These are phyloP conservation scores for Eunapius fragilis DNA, from an alignment of 37 sponge, comb jelly and placozoan genomes.

Conservation along the genomic window DNA sequence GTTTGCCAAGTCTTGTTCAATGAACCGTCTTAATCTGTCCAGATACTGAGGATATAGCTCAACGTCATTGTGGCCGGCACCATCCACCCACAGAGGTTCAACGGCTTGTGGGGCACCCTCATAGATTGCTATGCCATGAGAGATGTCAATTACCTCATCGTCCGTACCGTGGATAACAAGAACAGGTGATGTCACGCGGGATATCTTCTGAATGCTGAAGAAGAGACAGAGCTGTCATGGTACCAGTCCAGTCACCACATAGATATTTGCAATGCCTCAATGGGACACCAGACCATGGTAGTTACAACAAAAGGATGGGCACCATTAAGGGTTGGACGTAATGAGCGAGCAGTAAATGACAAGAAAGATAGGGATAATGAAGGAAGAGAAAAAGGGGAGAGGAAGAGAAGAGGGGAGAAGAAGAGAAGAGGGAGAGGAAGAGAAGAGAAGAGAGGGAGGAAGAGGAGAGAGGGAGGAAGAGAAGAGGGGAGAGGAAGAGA, in stretches of 20 bases:
- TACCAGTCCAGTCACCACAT: background rate
- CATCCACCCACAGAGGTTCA: slow-evolving; percentile 99
- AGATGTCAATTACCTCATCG: slow-evolving; percentile 98
- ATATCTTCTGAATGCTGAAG: slow-evolving; percentile 85
- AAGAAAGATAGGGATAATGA: no score
- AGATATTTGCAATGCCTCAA: background rate
- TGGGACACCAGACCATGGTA: background rate
- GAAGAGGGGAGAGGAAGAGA: no score
- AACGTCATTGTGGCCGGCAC: slow-evolving; percentile 99
- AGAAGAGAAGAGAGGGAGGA: background rate
- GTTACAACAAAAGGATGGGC: background rate
- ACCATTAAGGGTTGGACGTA: no score
- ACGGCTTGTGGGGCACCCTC: slow-evolving; percentile 94
- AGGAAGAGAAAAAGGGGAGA: background rate
- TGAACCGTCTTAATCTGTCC: slow-evolving; percentile 89
- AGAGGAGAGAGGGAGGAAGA: background rate
- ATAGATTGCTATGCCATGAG: slow-evolving; percentile 93
- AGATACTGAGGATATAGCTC: slow-evolving; percentile 94
- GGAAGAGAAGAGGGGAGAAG: background rate
- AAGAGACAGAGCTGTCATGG: background rate
- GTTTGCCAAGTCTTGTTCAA: slow-evolving; percentile 53
- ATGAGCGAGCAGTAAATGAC: background rate
- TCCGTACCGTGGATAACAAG: slow-evolving; percentile 99
- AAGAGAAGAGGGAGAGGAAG: background rate
- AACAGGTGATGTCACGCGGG: slow-evolving; percentile 78